phyloP scores from a whole-genome alignment of 2,797 vertebrate species.

The Loris lydekkerianus region DNA sequence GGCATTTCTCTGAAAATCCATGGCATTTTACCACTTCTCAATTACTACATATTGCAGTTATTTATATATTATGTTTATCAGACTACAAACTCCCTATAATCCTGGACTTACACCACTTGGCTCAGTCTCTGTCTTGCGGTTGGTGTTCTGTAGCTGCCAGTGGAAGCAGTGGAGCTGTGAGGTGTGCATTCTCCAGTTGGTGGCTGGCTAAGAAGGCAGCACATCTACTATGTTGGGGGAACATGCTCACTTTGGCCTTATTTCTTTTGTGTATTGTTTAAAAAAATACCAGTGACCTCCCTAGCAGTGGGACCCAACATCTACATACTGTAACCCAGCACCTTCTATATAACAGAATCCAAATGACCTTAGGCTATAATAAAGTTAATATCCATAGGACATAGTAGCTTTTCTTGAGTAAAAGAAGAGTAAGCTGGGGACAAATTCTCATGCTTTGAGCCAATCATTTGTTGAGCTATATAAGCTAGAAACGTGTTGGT shows the following conservation, averaged over 20 bases:
- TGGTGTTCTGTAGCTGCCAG: too few relatives aligned
- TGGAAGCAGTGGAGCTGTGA: too few relatives aligned
- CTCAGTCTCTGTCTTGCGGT: neutral
- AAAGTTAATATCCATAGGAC: neutral
- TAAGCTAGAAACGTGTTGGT: neutral
- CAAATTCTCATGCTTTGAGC: neutral
- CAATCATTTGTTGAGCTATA: neutral
- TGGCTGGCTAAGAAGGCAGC: neutral
- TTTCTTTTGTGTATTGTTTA: neutral
- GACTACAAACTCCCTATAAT: neutral
- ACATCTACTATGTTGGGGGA: neutral
- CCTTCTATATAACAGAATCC: neutral
- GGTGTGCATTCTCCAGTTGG: neutral
- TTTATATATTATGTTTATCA: neutral
- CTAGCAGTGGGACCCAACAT: neutral
- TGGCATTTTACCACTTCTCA: neutral
- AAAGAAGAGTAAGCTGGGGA: neutral
- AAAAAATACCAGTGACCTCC: neutral
- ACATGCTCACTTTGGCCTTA: neutral
- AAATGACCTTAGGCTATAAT: neutral
- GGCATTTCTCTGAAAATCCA: neutral
- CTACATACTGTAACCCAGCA: neutral
- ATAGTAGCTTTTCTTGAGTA: neutral
- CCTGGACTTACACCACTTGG: neutral
- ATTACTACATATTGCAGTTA: neutral